Percentiles rank a stretch among this genome's conserved stretches.
These are phyloP conservation scores for Drosophila pseudotakahashii DNA, from an alignment of 2,888 invertebrate species.

Conservation along the genomic window DNA sequence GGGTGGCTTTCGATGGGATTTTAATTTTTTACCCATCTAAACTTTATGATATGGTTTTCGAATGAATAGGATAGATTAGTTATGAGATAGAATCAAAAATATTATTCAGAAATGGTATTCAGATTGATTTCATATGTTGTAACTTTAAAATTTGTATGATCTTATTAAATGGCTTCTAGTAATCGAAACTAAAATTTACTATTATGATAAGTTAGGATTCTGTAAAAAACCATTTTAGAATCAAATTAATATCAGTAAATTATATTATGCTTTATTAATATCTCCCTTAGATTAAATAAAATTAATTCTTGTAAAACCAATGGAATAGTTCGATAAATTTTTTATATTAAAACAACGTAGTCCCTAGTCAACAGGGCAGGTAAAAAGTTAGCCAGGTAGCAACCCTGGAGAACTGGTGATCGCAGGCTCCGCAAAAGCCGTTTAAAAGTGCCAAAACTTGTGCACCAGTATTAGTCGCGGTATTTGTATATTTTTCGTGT, in stretches of 20 bases:
- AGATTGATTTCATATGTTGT: background rate
- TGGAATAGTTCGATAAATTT: background rate
- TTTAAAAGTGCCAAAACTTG: slow-evolving; percentile 21
- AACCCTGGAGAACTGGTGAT: slow-evolving; percentile 1
- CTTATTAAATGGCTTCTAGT: background rate
- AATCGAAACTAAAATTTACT: no score
- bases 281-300: no score
- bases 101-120: background rate
- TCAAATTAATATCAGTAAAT: no score
- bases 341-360: background rate
- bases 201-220: no score
- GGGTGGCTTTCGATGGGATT: background rate
- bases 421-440: slow-evolving; percentile 12
- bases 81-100: background rate
- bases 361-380: slow-evolving; percentile 3
- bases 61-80: background rate
- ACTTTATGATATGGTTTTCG: background rate
- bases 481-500: slow-evolving; percentile 16
- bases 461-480: slow-evolving; percentile 8
- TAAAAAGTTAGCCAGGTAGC: slow-evolving; percentile 29
- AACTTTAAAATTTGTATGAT: background rate
- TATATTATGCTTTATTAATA: no score
- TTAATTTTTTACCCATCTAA: background rate
- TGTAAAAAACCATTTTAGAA: no score
- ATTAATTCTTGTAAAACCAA: no score